A percentile compares a stretch with the other conserved stretches of the same genome.
These are phyloP conservation scores for Alosa alosa DNA, from an alignment of 2,113 vertebrate species.

Conservation along the genomic window DNA sequence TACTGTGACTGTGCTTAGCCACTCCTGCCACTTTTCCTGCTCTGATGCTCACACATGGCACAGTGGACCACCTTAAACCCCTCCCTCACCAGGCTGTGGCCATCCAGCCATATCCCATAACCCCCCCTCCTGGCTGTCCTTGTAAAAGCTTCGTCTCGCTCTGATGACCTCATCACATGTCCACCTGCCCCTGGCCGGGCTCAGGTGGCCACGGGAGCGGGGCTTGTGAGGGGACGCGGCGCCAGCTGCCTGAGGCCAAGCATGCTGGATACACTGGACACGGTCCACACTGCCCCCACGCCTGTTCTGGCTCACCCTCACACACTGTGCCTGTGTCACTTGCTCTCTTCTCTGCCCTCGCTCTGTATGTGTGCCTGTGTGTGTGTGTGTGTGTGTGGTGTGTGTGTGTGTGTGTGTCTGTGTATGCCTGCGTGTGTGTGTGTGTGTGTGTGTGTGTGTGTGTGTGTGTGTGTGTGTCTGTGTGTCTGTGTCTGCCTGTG, in stretches of 20 bases:
- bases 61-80: background rate
- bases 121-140: constrained; percentile 6
- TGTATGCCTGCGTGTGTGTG: background rate
- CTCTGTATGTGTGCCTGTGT: background rate
- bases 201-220: constrained; percentile 45
- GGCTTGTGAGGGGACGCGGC: background rate
- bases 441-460: constrained; percentile 16
- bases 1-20: background rate
- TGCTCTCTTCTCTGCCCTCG: too few relatives aligned
- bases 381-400: constrained; percentile 19
- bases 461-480: background rate
- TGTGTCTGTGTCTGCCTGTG: background rate
- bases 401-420: background rate
- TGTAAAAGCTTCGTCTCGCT: constrained; percentile 28
- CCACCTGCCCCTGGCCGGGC: constrained; percentile 46
- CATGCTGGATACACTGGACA: constrained; percentile 50
- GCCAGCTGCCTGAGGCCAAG: constrained; percentile 34
- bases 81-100: background rate
- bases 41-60: constrained; percentile 43
- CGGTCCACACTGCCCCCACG: background rate
- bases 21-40: constrained; percentile 68
- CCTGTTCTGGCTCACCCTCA: background rate
- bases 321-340: background rate
- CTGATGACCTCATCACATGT: constrained; percentile 37
- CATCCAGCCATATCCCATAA: constrained; percentile 25